These are phyloP conservation scores for Heliconius congener DNA, from an alignment of 1,140 invertebrate species.

Conservation along the genomic window DNA sequence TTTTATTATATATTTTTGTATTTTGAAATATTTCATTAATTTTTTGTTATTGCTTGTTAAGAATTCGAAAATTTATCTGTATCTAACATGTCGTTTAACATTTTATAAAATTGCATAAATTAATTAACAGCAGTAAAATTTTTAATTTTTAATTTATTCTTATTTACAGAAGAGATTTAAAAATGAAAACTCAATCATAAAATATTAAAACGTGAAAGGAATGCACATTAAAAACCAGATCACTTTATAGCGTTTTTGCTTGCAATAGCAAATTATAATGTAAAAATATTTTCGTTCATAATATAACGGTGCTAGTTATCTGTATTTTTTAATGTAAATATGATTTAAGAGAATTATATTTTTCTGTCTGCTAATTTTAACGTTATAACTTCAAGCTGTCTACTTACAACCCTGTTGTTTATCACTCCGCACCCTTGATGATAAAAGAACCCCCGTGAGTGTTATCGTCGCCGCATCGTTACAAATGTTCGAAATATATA, in stretches of 20 bases:
- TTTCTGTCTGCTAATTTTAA: conserved; percentile 10
- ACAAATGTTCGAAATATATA: conserved; percentile 2
- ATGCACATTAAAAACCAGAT: conserved; percentile 7
- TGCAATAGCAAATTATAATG: not conserved
- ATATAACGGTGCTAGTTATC: not conserved
- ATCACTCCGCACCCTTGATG: conserved; percentile 53
- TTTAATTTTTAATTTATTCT: not conserved
- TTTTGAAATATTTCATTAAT: not conserved
- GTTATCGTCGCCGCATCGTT: conserved; percentile 23
- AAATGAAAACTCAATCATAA: conserved; percentile 8
- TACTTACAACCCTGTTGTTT: conserved; percentile 43
- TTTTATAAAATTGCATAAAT: not conserved
- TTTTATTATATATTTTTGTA: not conserved
- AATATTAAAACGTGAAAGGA: not conserved
- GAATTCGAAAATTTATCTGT: not conserved
- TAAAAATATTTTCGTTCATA: not conserved
- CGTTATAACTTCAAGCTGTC: conserved; percentile 19
- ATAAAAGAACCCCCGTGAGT: conserved; percentile 45
- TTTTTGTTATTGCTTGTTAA: not conserved
- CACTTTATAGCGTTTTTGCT: not conserved
- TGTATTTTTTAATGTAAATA: not conserved
- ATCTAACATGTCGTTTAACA: not conserved
- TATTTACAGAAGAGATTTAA: not conserved
- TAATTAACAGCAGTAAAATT: not conserved
- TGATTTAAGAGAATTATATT: not conserved